Percentiles rank a stretch among this genome's conserved stretches.
These are phyloP conservation scores for Vireo griseus DNA, from an alignment of 2,797 vertebrate species.

Conservation along the genomic window DNA sequence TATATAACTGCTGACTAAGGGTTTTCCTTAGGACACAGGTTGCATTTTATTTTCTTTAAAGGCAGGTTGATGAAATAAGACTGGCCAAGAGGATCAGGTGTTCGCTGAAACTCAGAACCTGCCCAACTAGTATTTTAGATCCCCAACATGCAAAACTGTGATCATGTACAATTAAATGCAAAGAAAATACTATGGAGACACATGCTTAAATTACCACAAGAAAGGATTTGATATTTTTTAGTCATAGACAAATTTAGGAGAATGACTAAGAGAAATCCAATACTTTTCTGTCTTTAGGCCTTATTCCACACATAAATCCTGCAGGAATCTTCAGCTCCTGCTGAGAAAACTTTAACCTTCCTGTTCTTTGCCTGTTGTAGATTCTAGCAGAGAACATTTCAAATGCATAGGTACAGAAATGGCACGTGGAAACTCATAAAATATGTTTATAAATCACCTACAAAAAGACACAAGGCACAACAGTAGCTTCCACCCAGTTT, in stretches of 20 bases:
- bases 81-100: background rate
- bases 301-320: background rate
- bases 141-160: background rate
- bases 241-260: background rate
- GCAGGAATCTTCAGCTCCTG: background rate
- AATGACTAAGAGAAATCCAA: constrained; percentile 10
- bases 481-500: background rate
- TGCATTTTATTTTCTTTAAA: constrained; percentile 13
- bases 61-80: background rate
- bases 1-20: background rate
- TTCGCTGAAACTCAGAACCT: constrained; percentile 2
- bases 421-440: background rate
- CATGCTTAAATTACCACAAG: constrained; percentile 25
- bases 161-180: constrained; percentile 8
- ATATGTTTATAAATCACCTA: background rate
- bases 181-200: constrained; percentile 50
- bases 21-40: background rate
- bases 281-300: background rate
- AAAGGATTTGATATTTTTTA: constrained; percentile 25
- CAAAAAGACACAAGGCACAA: background rate
- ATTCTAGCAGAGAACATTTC: background rate
- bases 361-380: background rate
- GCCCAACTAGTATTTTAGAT: constrained; percentile 29
- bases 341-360: background rate
- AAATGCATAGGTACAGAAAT: background rate